Evolutionary conservation across 2,113 vertebrate genomes (phyloP).

Genomic region (Lagopus muta): DNA sequence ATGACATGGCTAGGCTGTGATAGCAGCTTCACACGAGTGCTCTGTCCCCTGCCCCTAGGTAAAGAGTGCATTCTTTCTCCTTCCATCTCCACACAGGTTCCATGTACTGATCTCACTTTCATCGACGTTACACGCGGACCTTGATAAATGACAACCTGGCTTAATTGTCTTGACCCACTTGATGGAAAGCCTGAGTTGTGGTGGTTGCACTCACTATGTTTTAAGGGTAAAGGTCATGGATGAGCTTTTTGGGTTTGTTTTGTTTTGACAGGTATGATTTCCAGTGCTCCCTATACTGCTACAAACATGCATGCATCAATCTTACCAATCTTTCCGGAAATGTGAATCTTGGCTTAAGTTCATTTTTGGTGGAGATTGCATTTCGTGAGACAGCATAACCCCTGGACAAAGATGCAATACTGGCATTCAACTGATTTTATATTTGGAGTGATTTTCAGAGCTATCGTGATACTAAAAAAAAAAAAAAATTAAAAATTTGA

Average conservation of each 20-base stretch:
- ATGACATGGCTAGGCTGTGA: not conserved
- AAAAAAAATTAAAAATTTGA: not conserved
- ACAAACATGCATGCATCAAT: not conserved
- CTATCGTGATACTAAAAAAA: not conserved
- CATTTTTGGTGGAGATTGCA: not conserved
- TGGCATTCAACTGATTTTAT: not conserved
- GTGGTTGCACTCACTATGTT: not conserved
- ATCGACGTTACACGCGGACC: not conserved
- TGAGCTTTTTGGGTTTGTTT: not conserved
- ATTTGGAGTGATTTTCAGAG: not conserved
- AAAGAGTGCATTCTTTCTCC: not conserved
- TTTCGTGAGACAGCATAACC: not conserved
- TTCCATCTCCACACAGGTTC: not conserved
- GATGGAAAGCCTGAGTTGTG: not conserved
- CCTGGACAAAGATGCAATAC: not conserved
- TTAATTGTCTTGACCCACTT: not conserved
- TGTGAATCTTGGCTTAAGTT: not conserved
- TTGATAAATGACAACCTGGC: not conserved
- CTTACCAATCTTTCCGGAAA: not conserved
- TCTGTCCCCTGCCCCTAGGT: not conserved
- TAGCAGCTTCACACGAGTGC: not conserved
- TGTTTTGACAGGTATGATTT: not conserved
- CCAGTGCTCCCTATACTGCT: not conserved
- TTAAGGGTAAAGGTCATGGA: not conserved
- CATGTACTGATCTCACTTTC: not conserved